Evolutionary conservation across 2,888 invertebrate genomes (phyloP).

Genomic region (Bugula neritina): DNA sequence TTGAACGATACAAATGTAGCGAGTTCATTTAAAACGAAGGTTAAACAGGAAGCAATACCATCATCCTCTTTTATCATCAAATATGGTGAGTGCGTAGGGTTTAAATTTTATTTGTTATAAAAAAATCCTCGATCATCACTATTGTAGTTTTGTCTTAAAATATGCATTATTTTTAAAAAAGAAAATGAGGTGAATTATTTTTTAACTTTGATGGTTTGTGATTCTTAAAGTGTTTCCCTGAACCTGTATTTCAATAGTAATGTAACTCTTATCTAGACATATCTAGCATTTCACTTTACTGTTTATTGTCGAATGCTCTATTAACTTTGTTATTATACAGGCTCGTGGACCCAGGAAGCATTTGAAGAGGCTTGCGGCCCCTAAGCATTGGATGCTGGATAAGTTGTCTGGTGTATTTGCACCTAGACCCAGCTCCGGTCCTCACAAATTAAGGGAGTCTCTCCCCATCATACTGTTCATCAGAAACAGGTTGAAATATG

Average conservation of each 20-base stretch:
- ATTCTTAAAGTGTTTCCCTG: no score
- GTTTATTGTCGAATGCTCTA: no score
- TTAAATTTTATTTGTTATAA: neutral
- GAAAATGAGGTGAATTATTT: no score
- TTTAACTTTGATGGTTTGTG: no score
- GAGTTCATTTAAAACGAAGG: neutral
- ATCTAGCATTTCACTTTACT: no score
- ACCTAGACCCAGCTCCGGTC: slow-evolving; percentile 92
- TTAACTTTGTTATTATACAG: slow-evolving; percentile 57
- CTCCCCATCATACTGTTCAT: slow-evolving; percentile 92
- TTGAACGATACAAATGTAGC: no score
- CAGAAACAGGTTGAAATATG: slow-evolving; percentile 95
- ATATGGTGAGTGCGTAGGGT: slow-evolving; percentile 16
- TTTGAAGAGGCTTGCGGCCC: slow-evolving; percentile 96
- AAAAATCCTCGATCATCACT: no score
- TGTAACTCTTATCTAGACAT: no score
- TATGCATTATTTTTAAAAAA: no score
- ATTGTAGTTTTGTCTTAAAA: no score
- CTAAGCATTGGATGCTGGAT: slow-evolving; percentile 99
- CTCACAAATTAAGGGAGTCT: slow-evolving; percentile 95
- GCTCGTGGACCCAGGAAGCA: slow-evolving; percentile 99
- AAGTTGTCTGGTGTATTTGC: slow-evolving; percentile 94
- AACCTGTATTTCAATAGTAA: no score
- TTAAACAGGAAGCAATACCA: slow-evolving; percentile 12
- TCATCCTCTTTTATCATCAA: slow-evolving; percentile 20